Evolutionary conservation across 1,140 invertebrate species (phyloP), one percentile per base, ranked within the genome.

Genomic region (Ostrea denselamellosa): DNA sequence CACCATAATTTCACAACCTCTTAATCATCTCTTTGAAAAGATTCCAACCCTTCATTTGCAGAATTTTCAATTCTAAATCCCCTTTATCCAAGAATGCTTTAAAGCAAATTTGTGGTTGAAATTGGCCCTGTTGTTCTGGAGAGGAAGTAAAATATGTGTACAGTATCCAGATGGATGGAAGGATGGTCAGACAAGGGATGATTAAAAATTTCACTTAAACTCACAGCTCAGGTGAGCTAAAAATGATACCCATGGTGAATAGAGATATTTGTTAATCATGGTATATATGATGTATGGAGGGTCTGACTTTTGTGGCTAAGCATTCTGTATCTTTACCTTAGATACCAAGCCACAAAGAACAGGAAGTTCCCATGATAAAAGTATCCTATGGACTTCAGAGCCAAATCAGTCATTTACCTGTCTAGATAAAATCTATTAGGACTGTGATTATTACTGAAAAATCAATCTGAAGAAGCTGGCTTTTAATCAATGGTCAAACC

Each of bases 401-500:
- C 68, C 25, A 9, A 77, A 34, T 77, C 14, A 77, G 28, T 77
- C 68, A 77, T 28, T 77, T 77, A 34, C 14, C 22, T 77, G 22
- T 77, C 25, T 77, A 34, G 28, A 28, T 28, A 77, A 77, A 77
- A 77, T 77, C 68, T 77, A 77, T 77, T 25, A 77, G 68, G 68
- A 77, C 68, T 77, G 25, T 77, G 68, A 77, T 77, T 77, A 77
- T 71, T 71, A 71, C 22, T 12, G 22, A 22, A 10, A 25, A 71
- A 71, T 71, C 68, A 14, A 62, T 62, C 10, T 62, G 14, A 19
- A n/a, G 58, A 25, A 14, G 28, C 68, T 62, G 56, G 56, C n/a
- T 62, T 28, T 25, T 77, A 77, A 77, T 77, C 68, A 77, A 77
- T 77, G 68, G 68, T 25, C 68, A 77, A 34, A 77, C 68, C 68